Percentiles rank a stretch among this genome's conserved stretches.
phyloP scores from a whole-genome alignment of 2,888 invertebrate species.

The Germaria angustata region DNA sequence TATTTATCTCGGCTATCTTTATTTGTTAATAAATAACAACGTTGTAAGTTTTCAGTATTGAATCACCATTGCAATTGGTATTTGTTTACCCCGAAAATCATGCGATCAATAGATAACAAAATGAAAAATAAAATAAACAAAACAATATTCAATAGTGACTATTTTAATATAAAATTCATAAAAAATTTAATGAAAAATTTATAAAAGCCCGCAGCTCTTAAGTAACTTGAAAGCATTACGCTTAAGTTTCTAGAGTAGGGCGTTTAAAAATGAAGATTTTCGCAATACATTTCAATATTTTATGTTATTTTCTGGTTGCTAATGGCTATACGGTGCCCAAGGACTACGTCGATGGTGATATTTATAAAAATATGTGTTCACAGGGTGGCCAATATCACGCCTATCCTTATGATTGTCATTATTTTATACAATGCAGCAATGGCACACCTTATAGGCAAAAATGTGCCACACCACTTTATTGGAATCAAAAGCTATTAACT shows the following conservation, averaged over 20 bases:
- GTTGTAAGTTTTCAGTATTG: neutral
- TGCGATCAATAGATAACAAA: neutral
- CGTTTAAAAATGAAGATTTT: conserved; percentile 4
- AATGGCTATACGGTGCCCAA: neutral
- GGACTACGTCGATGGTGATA: neutral
- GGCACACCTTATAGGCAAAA: conserved; percentile 19
- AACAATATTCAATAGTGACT: too few relatives aligned
- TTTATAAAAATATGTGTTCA: neutral
- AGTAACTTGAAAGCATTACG: neutral
- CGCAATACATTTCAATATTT: neutral
- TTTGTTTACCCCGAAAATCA: neutral
- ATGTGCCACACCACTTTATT: conserved; percentile 50
- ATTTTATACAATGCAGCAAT: conserved; percentile 59
- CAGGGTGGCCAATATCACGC: conserved; percentile 58
- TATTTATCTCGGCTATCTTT: neutral
- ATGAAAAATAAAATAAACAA: neutral
- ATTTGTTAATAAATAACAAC: neutral
- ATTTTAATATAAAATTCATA: neutral
- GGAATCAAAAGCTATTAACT: conserved; percentile 45
- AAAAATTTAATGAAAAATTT: neutral
- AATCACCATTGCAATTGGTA: neutral
- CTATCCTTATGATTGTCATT: conserved; percentile 65
- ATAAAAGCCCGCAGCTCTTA: conserved; percentile 4
- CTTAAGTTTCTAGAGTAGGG: neutral
- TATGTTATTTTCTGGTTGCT: neutral